A percentile compares a stretch with the other conserved stretches of the same genome.
Evolutionary conservation across 2,888 invertebrate genomes (phyloP).

Genomic region (Polydrusus cervinus): DNA sequence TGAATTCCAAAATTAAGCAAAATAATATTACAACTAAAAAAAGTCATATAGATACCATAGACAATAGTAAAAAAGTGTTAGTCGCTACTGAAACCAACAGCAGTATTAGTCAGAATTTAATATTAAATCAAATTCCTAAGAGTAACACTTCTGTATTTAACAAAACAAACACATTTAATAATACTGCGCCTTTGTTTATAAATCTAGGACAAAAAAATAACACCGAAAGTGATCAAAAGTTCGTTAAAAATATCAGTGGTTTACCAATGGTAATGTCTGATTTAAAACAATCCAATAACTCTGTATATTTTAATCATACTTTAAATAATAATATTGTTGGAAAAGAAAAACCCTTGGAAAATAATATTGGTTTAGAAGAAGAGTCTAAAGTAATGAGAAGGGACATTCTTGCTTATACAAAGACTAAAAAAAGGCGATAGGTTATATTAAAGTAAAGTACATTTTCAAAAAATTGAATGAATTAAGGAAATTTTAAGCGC

Average conservation of each 20-base stretch:
- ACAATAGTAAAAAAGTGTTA: neutral
- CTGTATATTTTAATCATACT: neutral
- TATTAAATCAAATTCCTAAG: neutral
- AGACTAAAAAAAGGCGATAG: slow-evolving; percentile 8
- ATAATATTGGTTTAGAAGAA: slow-evolving; percentile 8
- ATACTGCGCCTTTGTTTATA: slow-evolving; percentile 49
- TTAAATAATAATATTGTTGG: slow-evolving; percentile 1
- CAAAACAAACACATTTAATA: slow-evolving; percentile 16
- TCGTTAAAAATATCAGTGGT: slow-evolving; percentile 35
- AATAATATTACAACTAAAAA: slow-evolving; percentile 35
- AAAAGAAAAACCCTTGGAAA: slow-evolving; percentile 6
- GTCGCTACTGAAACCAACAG: neutral
- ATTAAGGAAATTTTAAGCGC: neutral
- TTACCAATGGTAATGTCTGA: slow-evolving; percentile 47
- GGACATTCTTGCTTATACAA: slow-evolving; percentile 48
- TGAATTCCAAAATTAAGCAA: slow-evolving; percentile 39
- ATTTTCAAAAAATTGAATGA: too few relatives aligned
- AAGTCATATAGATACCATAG: neutral
- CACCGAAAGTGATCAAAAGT: slow-evolving; percentile 28
- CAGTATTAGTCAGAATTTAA: neutral
- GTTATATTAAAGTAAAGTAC: neutral
- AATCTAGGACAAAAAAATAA: slow-evolving; percentile 37
- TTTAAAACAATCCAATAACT: slow-evolving; percentile 34
- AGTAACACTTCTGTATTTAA: neutral
- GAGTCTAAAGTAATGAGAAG: slow-evolving; percentile 52